Conservation (phyloP, 2,888 invertebrate species). For the Andrena dorsata region DNA sequence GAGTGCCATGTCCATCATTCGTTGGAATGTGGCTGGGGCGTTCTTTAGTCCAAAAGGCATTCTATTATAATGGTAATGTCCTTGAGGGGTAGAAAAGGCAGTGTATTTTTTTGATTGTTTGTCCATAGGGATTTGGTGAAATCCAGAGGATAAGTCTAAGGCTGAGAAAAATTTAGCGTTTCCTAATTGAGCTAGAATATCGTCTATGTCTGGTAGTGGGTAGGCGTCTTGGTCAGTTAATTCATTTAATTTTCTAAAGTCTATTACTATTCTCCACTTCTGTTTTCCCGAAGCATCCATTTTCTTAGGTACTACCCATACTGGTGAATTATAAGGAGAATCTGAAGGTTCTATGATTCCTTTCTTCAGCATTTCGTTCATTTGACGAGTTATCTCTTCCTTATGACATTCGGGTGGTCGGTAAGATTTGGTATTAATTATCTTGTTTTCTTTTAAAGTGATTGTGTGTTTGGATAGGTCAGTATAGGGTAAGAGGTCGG, state of each 20-base stretch:
- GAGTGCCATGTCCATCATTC: neutral
- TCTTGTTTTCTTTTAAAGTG: neutral
- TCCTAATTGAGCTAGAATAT: neutral
- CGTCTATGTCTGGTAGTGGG: neutral
- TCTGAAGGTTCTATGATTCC: constrained; percentile 6
- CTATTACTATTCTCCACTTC: constrained; percentile 13
- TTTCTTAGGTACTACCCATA: constrained; percentile 10
- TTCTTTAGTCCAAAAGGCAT: constrained; percentile 15
- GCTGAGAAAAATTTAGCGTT: constrained; percentile 10
- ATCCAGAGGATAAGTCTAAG: neutral
- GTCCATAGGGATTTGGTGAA: constrained; percentile 11
- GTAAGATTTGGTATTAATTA: neutral
- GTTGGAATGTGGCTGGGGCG: neutral
- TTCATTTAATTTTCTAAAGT: constrained; percentile 9
- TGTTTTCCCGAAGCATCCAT: neutral
- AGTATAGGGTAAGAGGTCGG: neutral
- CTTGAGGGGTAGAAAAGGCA: constrained; percentile 1
- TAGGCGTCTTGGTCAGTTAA: neutral
- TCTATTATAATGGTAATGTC: constrained; percentile 9
- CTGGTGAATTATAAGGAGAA: neutral
- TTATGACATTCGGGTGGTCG: neutral
- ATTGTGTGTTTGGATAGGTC: neutral
- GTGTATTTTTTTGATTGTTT: neutral
- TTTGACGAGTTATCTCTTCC: neutral
- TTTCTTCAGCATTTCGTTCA: neutral